Evolutionary conservation across 1,140 invertebrate genomes (phyloP).

Genomic region (Macrocentrus cingulum): DNA sequence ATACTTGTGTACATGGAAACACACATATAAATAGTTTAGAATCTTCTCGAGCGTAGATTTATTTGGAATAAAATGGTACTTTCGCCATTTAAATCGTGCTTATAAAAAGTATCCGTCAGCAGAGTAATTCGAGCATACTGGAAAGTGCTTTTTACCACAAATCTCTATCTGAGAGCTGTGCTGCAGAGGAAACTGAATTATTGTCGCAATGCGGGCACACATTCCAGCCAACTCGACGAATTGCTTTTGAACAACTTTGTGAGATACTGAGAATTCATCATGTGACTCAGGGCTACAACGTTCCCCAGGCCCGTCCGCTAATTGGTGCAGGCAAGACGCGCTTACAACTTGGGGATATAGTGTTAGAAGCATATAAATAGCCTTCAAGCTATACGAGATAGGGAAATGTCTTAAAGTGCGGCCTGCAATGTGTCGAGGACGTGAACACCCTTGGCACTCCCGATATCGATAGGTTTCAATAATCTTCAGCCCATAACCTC

Average conservation of each 20-base stretch:
- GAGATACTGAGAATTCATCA: too few relatives aligned
- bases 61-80: too few relatives aligned
- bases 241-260: too few relatives aligned
- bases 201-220: conserved; percentile 30
- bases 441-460: background rate
- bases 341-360: too few relatives aligned
- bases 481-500: conserved; percentile 22
- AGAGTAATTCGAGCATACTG: background rate
- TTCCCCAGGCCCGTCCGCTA: too few relatives aligned
- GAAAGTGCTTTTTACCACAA: background rate
- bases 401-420: conserved; percentile 31
- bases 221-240: conserved; percentile 6
- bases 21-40: too few relatives aligned
- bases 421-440: conserved; percentile 32
- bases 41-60: too few relatives aligned
- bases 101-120: too few relatives aligned
- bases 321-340: too few relatives aligned
- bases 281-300: too few relatives aligned
- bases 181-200: conserved; percentile 28
- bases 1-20: too few relatives aligned
- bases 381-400: conserved; percentile 33
- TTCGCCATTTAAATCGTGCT: too few relatives aligned
- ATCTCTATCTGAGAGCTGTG: background rate
- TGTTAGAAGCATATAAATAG: conserved; percentile 5
- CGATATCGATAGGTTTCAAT: conserved; percentile 10